A percentile compares a stretch with the other conserved stretches of the same genome.
Conservation (phyloP, 92 coral and sea anemone genomes). For the Epizoanthus ramosus region DNA sequence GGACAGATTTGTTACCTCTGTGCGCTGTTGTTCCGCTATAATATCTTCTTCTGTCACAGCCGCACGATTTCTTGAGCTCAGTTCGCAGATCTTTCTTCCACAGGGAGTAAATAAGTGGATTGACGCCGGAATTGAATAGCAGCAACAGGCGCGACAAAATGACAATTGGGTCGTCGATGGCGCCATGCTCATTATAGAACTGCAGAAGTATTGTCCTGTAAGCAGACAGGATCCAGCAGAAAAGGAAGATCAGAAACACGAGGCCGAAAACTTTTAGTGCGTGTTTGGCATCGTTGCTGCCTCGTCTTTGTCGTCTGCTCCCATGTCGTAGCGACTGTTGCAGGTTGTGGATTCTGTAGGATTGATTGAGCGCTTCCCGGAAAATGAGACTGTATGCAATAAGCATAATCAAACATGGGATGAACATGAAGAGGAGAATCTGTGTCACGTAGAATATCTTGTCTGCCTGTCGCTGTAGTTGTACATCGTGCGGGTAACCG, state of each 20-base stretch:
- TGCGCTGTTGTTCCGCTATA: not conserved
- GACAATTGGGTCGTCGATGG: slow-evolving; percentile 60
- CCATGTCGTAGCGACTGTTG: slow-evolving; percentile 48
- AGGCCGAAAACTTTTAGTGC: slow-evolving; percentile 85
- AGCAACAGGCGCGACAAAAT: slow-evolving; percentile 70
- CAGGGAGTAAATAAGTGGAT: slow-evolving; percentile 77
- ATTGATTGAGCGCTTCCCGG: slow-evolving; percentile 68
- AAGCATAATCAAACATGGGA: slow-evolving; percentile 78
- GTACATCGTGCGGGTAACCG: slow-evolving; percentile 55
- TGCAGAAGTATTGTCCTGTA: slow-evolving; percentile 65
- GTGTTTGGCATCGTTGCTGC: slow-evolving; percentile 68
- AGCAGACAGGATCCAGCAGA: slow-evolving; percentile 82
- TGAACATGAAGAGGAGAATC: slow-evolving; percentile 72
- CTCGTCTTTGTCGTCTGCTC: slow-evolving; percentile 41
- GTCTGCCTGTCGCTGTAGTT: slow-evolving; percentile 59
- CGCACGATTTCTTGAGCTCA: slow-evolving; percentile 56
- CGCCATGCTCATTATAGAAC: slow-evolving; percentile 56
- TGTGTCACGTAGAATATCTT: slow-evolving; percentile 81
- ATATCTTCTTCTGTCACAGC: slow-evolving; percentile 2
- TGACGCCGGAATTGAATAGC: slow-evolving; percentile 74
- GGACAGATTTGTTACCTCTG: not conserved
- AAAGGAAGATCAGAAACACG: slow-evolving; percentile 68
- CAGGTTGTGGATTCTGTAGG: slow-evolving; percentile 68
- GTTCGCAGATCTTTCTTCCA: slow-evolving; percentile 80
- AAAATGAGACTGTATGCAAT: slow-evolving; percentile 73